A percentile compares a stretch with the other conserved stretches of the same genome.
Evolutionary conservation across 2,113 vertebrate species (phyloP).

Genomic region (Spea bombifrons): DNA sequence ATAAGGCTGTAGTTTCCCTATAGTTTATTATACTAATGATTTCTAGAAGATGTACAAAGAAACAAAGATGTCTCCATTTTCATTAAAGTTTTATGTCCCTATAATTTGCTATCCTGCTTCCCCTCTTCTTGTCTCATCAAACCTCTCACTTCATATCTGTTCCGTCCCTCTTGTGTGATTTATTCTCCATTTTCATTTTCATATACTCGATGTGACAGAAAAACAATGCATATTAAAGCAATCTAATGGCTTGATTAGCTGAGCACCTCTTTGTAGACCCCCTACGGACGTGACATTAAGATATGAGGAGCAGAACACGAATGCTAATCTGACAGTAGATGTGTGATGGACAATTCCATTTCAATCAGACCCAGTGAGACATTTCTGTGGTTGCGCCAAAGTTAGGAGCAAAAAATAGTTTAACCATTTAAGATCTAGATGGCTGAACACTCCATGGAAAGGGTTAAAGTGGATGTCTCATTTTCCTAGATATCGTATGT

Average conservation of each 20-base stretch:
- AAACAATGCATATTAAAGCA: constrained; percentile 50
- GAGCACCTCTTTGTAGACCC: constrained; percentile 42
- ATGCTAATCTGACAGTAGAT: constrained; percentile 41
- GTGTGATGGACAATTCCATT: constrained; percentile 33
- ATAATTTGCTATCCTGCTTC: background rate
- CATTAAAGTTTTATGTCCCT: too few relatives aligned
- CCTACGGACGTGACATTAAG: constrained; percentile 40
- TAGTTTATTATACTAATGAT: too few relatives aligned
- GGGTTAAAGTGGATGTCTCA: background rate
- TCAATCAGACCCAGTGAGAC: constrained; percentile 12
- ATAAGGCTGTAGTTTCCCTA: too few relatives aligned
- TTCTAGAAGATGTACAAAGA: too few relatives aligned
- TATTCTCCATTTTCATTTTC: constrained; percentile 39
- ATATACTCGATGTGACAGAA: constrained; percentile 37
- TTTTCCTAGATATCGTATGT: too few relatives aligned
- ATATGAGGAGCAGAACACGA: constrained; percentile 27
- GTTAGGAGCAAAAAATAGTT: background rate
- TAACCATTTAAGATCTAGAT: background rate
- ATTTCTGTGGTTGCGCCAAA: background rate
- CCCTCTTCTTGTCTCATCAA: constrained; percentile 7
- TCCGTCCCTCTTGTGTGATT: constrained; percentile 13
- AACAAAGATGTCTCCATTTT: too few relatives aligned
- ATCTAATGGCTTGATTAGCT: constrained; percentile 45
- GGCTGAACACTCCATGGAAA: background rate
- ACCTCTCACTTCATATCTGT: background rate